Evolutionary conservation across 2,113 vertebrate species (phyloP).

Genomic region (Heterotis niloticus): DNA sequence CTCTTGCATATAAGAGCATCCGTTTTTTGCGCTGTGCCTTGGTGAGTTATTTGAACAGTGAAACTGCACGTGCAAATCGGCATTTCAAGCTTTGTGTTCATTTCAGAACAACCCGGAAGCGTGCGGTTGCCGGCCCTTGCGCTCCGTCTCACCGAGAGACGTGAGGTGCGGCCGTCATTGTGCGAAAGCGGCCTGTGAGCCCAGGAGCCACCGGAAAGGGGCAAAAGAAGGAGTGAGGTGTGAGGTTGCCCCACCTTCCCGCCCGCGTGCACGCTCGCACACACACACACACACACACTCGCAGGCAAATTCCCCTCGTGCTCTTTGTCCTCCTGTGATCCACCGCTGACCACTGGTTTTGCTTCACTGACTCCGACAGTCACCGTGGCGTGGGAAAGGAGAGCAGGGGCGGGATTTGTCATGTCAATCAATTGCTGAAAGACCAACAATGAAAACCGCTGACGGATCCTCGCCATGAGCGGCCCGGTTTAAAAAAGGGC

Average conservation of each 20-base stretch:
- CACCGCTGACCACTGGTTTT: conserved; percentile 30
- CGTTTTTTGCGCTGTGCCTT: not conserved
- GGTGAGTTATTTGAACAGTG: not conserved
- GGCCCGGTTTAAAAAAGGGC: not conserved
- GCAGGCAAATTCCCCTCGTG: not conserved
- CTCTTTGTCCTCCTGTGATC: conserved; percentile 13
- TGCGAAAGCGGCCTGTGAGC: conserved; percentile 7
- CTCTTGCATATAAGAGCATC: too few relatives aligned
- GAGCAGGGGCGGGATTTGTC: not conserved
- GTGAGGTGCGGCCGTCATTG: not conserved
- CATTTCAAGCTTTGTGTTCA: not conserved
- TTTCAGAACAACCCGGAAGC: not conserved
- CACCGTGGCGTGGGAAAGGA: conserved; percentile 30
- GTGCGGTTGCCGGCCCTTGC: not conserved
- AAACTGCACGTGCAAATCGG: not conserved
- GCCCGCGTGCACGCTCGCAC: too few relatives aligned
- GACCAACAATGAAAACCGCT: conserved; percentile 1
- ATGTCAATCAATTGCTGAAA: conserved; percentile 28
- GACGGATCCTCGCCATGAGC: conserved; percentile 15
- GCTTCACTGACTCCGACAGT: conserved; percentile 28
- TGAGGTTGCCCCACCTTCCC: not conserved
- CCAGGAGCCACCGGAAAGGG: not conserved
- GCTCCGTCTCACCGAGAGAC: not conserved
- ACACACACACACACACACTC: too few relatives aligned
- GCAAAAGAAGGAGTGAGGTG: too few relatives aligned